Evolutionary conservation across 2,888 invertebrate genomes (phyloP).

Genomic region (Cheilosia grossa): DNA sequence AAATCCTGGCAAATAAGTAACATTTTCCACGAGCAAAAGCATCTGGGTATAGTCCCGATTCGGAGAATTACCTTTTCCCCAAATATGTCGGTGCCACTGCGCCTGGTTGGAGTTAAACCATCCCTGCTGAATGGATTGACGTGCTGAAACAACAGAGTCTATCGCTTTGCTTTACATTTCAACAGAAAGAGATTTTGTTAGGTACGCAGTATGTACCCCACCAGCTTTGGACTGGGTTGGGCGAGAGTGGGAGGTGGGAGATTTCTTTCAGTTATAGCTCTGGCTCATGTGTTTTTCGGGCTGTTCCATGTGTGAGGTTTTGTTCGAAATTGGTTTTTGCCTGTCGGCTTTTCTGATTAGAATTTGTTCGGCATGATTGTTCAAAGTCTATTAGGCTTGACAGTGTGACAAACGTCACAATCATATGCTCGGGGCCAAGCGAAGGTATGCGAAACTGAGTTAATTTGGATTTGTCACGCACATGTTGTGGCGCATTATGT

Average conservation of each 20-base stretch:
- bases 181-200: constrained; percentile 32
- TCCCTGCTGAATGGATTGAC: constrained; percentile 1
- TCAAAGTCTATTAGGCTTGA: constrained; percentile 44
- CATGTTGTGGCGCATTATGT: constrained; percentile 2
- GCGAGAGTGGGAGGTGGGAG: neutral
- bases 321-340: constrained; percentile 53
- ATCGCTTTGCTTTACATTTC: constrained; percentile 38
- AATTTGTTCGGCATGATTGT: constrained; percentile 43
- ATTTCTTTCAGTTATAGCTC: neutral
- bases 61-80: constrained; percentile 3
- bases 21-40: constrained; percentile 11
- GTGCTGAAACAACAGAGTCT: constrained; percentile 10
- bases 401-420: constrained; percentile 39
- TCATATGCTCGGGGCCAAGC: neutral
- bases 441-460: constrained; percentile 7
- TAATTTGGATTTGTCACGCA: constrained; percentile 46
- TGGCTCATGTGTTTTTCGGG: constrained; percentile 9
- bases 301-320: constrained; percentile 20
- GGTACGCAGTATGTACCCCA: neutral
- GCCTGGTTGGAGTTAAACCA: too few relatives aligned
- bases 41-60: neutral
- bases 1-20: constrained; percentile 34
- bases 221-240: neutral
- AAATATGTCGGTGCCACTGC: neutral
- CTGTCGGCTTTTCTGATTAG: constrained; percentile 57